Evolutionary conservation across 2,888 invertebrate genomes (phyloP).

Genomic region (Mycalesis mineus): DNA sequence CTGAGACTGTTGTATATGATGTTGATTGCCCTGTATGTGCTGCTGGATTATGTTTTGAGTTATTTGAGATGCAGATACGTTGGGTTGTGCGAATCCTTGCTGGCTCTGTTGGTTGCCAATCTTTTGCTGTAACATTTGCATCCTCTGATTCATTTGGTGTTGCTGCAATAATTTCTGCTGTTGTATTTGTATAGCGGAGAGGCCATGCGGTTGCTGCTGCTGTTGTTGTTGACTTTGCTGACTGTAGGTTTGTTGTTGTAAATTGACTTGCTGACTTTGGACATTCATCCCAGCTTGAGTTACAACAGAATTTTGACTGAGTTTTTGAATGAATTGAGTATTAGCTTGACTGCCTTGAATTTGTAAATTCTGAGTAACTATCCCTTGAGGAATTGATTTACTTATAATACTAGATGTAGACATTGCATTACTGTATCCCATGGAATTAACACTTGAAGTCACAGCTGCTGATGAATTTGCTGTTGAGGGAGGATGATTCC

Average conservation of each 20-base stretch:
- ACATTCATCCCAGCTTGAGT: slow-evolving; percentile 54
- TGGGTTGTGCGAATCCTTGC: slow-evolving; percentile 62
- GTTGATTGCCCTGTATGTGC: slow-evolving; percentile 61
- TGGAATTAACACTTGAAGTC: slow-evolving; percentile 59
- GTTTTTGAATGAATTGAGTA: slow-evolving; percentile 62
- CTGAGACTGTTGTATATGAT: slow-evolving; percentile 61
- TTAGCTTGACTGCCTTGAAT: slow-evolving; percentile 63
- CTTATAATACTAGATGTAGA: slow-evolving; percentile 62
- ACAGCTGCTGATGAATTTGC: slow-evolving; percentile 55
- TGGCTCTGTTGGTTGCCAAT: slow-evolving; percentile 36
- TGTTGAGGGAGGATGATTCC: slow-evolving; percentile 82
- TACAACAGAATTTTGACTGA: slow-evolving; percentile 57
- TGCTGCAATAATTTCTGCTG: slow-evolving; percentile 79
- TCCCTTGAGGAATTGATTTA: slow-evolving; percentile 64
- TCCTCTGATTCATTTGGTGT: slow-evolving; percentile 65
- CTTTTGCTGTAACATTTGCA: slow-evolving; percentile 64
- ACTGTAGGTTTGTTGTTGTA: slow-evolving; percentile 61
- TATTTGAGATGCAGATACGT: slow-evolving; percentile 64
- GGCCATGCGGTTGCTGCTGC: slow-evolving; percentile 61
- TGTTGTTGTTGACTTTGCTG: slow-evolving; percentile 41
- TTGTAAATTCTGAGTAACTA: slow-evolving; percentile 67
- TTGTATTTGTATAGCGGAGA: slow-evolving; percentile 70
- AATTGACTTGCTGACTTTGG: slow-evolving; percentile 56
- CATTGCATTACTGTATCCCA: slow-evolving; percentile 63
- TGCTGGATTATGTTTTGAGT: slow-evolving; percentile 66